Conservation (phyloP, 2,113 vertebrate species). For the Australoheros scitulus region DNA sequence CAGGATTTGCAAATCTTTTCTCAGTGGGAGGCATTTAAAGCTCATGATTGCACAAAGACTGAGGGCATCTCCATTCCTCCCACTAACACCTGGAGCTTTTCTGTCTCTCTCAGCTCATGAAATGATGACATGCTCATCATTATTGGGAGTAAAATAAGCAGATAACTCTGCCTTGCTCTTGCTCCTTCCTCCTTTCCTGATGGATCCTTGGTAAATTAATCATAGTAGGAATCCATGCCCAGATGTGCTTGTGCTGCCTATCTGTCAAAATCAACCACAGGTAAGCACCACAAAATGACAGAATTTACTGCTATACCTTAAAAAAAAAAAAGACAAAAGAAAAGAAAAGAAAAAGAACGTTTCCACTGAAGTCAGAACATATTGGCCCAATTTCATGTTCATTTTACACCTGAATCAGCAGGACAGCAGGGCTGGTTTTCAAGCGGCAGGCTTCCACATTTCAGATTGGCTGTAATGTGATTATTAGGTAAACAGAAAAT, state of each 20-base stretch:
- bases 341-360: not conserved
- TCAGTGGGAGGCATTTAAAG: not conserved
- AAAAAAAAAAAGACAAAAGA: no score
- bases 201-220: not conserved
- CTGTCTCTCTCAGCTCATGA: constrained; percentile 12
- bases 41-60: not conserved
- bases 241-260: not conserved
- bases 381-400: not conserved
- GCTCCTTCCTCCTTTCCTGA: not conserved
- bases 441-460: not conserved
- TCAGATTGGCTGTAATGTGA: constrained; percentile 25
- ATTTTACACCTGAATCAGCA: constrained; percentile 1
- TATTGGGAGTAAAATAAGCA: not conserved
- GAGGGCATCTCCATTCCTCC: not conserved
- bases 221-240: not conserved
- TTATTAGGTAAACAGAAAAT: constrained; percentile 50
- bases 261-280: constrained; percentile 4
- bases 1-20: not conserved
- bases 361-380: not conserved
- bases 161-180: not conserved
- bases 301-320: not conserved
- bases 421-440: not conserved
- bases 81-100: constrained; percentile 14
- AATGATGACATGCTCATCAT: not conserved
- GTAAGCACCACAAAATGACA: not conserved